phyloP scores from a whole-genome alignment of 2,888 invertebrate species.

The Dendrolimus houi region DNA sequence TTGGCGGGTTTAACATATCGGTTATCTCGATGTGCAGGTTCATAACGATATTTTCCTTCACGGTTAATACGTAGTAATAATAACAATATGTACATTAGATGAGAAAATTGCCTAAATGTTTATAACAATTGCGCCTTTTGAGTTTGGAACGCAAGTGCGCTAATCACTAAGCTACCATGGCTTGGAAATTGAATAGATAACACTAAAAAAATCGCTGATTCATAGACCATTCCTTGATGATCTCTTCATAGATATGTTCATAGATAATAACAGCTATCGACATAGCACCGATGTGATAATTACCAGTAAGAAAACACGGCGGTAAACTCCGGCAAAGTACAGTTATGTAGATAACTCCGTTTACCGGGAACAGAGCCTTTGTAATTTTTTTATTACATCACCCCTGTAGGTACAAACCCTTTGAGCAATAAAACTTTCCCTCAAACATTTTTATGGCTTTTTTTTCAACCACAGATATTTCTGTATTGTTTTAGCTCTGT shows the following conservation, averaged over 20 bases:
- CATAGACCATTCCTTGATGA: not conserved
- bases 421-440: conserved; percentile 66
- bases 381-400: conserved; percentile 54
- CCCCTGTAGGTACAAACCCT: conserved; percentile 41
- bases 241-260: not conserved
- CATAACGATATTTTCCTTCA: too few species aligned
- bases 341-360: conserved; percentile 40
- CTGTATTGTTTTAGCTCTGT: conserved; percentile 12
- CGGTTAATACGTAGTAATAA: too few species aligned
- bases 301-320: not conserved
- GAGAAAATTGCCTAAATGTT: too few species aligned
- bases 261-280: not conserved
- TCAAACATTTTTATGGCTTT: conserved; percentile 47
- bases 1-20: too few species aligned
- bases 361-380: conserved; percentile 26
- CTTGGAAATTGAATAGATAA: too few species aligned
- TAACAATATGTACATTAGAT: too few species aligned
- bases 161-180: too few species aligned
- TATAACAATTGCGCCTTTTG: too few species aligned
- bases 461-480: conserved; percentile 4
- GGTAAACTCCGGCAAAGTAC: conserved; percentile 18
- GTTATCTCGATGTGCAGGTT: too few species aligned
- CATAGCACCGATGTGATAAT: conserved; percentile 1
- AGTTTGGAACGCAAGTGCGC: too few species aligned
- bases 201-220: not conserved